Evolutionary conservation across 2,797 vertebrate species (phyloP), one percentile per base, ranked within the genome.

Genomic region (Halcyon leucocephala): DNA sequence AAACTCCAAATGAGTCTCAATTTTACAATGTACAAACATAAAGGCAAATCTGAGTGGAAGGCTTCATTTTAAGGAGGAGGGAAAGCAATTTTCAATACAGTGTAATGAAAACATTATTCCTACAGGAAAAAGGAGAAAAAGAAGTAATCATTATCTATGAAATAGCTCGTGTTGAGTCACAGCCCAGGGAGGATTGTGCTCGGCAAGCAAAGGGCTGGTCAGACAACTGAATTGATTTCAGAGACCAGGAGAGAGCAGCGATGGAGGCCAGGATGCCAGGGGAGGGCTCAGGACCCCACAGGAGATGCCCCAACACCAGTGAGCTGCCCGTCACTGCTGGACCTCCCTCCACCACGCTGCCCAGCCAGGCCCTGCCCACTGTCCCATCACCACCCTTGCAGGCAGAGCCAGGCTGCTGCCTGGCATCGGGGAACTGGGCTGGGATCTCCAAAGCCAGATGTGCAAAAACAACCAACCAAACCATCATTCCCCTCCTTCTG

Each of bases 111-210:
- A 93, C 81, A 69, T 90, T 90, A 92, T 94, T 91, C 91, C 85
- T 93, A 88, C 62, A 93, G 76, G 94, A 78, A 87, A 85, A 54
- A 54, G 37, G 7, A 5, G n/a, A 1, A 24, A 29, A 58, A 42
- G 78, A 78, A 61, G 74, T 66, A 82, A 94, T 86, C 82, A 84
- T 86, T 94, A 93, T 88, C 91, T 93, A 89, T 48, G 58, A 93
- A 97, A 91, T 73, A 90, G 93, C 91, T 93, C 6, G 5, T 42
- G 77, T 88, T 88, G 86, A 94, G 95, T 94, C 92, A 90, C 72
- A 79, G 93, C 90, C 83, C 57, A 29, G 57, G 77, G 82, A 93
- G 61, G 73, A 86, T 33, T 78, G 72, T 3, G 16, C 52, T 86
- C 8, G 1, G 92, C 0, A 0, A 93, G 51, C 1, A 1, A 70